Base-by-base conservation (phyloP, 2,888 invertebrate species). In the Entomobrya proxima region DNA sequence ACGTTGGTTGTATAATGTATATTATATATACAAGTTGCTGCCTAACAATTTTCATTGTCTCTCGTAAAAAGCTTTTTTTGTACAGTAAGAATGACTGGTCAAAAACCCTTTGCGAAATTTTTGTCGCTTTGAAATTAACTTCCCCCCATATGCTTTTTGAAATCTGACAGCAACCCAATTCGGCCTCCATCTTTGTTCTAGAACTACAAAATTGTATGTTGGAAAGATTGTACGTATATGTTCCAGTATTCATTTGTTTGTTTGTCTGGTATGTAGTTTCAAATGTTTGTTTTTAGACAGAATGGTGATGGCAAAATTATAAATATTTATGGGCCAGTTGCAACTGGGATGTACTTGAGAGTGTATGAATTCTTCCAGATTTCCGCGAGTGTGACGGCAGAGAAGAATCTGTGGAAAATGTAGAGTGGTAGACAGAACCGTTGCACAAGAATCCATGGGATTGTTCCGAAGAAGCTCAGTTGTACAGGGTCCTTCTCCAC, bases 381-480 rank as follows among this genome's bases (percentile, higher is more conserved):
- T 93, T 98, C 97, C 89, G 97, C 97, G 90, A 98, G 94, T 93
- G 97, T 97, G 40, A 98, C 97, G 35, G 97, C 97, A 87, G 97
- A 97, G 92, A 98, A 97, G 94, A 98, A 98, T 91, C 98, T 95
- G 93, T 98, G 98, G 94, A 98, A 98, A 92, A 98, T 98, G 93
- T 97, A 97, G 90, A 98, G 94, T 50, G 98, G 98, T 89, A 98
- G 94, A 90, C 97, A 97, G 91, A 98, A 95, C 91, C 98, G 96
- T 92, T 97, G 97, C 69, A 98, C 96, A 90, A 98, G 95, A 78
- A 97, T 95, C 98, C 98, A 98, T 88, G 98, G 95, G 88, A 97
- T 94, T 92, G 95, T 96, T 81, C 98, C 98, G 92, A 98, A 98
- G 93, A 98, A 97, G 91, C 97, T 95, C 91, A 97, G 74, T 40